These are phyloP conservation scores for Xenops minutus DNA, from an alignment of 2,797 vertebrate genomes.

Conservation along the genomic window DNA sequence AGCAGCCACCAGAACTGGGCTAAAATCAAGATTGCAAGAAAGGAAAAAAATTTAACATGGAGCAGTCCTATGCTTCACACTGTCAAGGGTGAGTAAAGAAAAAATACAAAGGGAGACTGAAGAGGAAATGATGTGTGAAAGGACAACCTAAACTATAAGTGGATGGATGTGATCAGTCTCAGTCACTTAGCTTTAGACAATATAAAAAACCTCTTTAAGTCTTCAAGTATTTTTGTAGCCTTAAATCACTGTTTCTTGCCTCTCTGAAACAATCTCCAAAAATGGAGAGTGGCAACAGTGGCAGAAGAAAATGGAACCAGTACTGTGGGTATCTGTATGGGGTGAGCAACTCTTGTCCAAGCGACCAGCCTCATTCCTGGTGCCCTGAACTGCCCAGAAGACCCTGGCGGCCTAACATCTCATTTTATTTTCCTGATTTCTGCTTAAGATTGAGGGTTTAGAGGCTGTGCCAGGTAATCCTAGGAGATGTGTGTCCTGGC, in stretches of 20 bases:
- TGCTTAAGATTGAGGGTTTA: neutral
- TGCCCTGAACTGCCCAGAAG: neutral
- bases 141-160: neutral
- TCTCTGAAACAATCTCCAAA: neutral
- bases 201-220: neutral
- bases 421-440: neutral
- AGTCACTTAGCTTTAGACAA: neutral
- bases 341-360: fast-evolving
- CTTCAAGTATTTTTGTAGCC: neutral
- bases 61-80: neutral
- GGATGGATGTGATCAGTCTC: neutral
- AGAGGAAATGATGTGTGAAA: neutral
- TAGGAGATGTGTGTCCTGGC: neutral
- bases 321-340: too few relatives aligned
- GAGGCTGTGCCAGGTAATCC: neutral
- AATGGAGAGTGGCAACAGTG: neutral
- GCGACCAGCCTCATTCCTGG: neutral
- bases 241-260: neutral
- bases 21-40: neutral
- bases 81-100: neutral
- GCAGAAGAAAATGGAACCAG: neutral
- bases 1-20: neutral
- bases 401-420: neutral
- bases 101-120: neutral
- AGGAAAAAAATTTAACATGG: neutral